A percentile compares a stretch with the other conserved stretches of the same genome.
Conservation (phyloP, 2,113 vertebrate species). For the Peromyscus maniculatus region DNA sequence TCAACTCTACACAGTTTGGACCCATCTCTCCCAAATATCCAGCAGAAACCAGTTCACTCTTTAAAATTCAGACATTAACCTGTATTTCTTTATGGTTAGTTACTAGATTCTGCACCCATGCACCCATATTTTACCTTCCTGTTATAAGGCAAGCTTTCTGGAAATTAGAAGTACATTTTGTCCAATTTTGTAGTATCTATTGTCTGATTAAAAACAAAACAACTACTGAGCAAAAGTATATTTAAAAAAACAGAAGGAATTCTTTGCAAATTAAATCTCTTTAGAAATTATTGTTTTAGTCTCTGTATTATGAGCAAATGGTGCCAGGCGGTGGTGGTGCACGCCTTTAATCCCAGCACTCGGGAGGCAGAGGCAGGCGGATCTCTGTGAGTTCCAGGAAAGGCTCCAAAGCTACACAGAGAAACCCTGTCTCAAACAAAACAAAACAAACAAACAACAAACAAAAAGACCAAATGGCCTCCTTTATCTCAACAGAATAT, state of each 20-base stretch:
- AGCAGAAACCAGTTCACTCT: not conserved
- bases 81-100: not conserved
- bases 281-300: slow-evolving; percentile 45
- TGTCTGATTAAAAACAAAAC: not conserved
- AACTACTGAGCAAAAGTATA: slow-evolving; percentile 29
- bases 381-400: no score
- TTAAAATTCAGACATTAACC: slow-evolving; percentile 4
- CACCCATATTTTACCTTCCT: not conserved
- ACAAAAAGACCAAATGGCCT: not conserved
- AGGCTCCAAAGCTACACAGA: no score
- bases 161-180: slow-evolving; percentile 21
- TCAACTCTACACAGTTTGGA: not conserved
- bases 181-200: not conserved
- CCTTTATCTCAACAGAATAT: slow-evolving; percentile 24
- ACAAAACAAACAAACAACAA: no score
- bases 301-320: slow-evolving; percentile 39
- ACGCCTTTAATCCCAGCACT: no score
- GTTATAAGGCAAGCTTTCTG: slow-evolving; percentile 48
- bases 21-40: not conserved
- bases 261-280: not conserved
- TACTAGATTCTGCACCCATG: slow-evolving; percentile 11
- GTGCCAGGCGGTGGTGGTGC: not conserved
- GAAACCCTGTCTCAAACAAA: no score
- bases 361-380: no score
- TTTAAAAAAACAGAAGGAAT: slow-evolving; percentile 35